phyloP scores from a whole-genome alignment of 2,113 vertebrate genomes.

The Phalacrocorax brasilianus region DNA sequence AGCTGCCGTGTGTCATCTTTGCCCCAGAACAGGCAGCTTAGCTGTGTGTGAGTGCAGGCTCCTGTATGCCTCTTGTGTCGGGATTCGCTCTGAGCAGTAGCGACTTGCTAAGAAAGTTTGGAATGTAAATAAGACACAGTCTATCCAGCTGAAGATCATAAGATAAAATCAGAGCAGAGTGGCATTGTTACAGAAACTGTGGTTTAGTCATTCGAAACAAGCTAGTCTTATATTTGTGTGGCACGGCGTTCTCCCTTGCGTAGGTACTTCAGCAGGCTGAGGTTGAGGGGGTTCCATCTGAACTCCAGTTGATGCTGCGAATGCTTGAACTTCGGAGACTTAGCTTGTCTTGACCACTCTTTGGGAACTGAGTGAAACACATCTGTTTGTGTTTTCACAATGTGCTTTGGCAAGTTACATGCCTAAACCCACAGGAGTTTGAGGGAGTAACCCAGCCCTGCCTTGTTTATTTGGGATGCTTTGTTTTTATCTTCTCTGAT shows the following conservation, averaged over 20 bases:
- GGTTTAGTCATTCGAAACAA: neutral
- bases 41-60: neutral
- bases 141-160: neutral
- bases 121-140: neutral
- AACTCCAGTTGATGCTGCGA: neutral
- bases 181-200: neutral
- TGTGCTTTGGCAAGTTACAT: neutral
- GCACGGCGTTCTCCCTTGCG: neutral
- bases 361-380: neutral
- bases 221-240: neutral
- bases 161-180: neutral
- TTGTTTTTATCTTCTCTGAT: constrained; percentile 21
- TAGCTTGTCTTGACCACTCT: neutral
- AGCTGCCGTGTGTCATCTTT: neutral
- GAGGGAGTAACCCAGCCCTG: neutral
- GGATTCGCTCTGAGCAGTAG: neutral
- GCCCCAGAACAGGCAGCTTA: neutral
- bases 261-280: neutral
- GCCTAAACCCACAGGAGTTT: neutral
- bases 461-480: constrained; percentile 37
- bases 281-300: neutral
- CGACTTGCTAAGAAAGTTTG: neutral
- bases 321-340: neutral
- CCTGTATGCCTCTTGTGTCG: neutral
- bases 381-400: neutral